Percentiles rank a stretch among this genome's conserved stretches.
These are phyloP conservation scores for Patagioenas fasciata DNA, from an alignment of 2,113 vertebrate genomes.

Conservation along the genomic window DNA sequence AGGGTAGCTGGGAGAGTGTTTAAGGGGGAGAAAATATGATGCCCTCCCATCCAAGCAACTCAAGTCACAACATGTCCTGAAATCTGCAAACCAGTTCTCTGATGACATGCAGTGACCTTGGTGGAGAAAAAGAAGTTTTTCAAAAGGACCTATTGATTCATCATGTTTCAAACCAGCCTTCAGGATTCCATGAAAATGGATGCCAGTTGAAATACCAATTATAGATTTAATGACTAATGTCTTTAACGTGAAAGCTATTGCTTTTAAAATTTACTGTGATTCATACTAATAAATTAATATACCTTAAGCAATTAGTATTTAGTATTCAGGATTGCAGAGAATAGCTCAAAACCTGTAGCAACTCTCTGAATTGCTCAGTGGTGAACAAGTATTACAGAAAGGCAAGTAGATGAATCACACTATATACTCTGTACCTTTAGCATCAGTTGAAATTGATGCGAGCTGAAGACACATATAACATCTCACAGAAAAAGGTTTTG, in stretches of 20 bases:
- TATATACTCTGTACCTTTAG: not conserved
- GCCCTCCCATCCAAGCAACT: not conserved
- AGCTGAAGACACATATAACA: not conserved
- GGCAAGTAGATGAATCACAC: not conserved
- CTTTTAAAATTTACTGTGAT: not conserved
- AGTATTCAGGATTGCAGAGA: not conserved
- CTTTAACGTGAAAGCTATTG: not conserved
- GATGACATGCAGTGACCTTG: not conserved
- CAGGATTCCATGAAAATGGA: slow-evolving; percentile 8
- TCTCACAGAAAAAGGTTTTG: not conserved
- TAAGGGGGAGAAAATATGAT: not conserved
- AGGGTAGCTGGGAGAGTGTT: not conserved
- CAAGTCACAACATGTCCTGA: not conserved
- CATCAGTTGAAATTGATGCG: not conserved
- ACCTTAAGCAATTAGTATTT: not conserved
- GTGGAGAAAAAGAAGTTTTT: not conserved
- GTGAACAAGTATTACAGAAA: not conserved
- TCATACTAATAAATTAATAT: not conserved
- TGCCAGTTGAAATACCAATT: not conserved
- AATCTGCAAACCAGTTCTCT: not conserved
- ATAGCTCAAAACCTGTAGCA: not conserved
- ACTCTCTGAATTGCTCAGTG: not conserved
- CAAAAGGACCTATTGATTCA: not conserved
- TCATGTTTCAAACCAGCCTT: not conserved
- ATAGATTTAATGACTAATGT: not conserved